Percentiles rank a stretch among this genome's conserved stretches.
phyloP scores from a whole-genome alignment of 1,140 invertebrate species.

The Microplitis mediator region DNA sequence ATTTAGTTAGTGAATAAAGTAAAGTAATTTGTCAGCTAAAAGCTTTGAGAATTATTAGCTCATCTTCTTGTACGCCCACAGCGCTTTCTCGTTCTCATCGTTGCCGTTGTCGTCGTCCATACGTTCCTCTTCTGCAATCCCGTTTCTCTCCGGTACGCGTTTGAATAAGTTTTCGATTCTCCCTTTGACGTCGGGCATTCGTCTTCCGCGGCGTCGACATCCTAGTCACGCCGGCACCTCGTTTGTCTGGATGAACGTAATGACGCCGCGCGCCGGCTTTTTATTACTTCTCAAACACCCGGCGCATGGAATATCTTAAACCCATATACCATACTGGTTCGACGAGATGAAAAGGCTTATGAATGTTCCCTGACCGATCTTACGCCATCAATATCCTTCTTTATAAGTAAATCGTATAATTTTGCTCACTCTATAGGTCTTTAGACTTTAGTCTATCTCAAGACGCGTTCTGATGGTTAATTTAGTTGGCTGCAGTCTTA shows the following conservation, averaged over 20 bases:
- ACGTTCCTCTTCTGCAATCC: conserved; percentile 11
- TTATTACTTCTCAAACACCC: conserved; percentile 42
- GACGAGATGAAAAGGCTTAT: conserved; percentile 25
- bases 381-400: conserved; percentile 16
- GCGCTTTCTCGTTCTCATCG: background rate
- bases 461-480: too few species aligned
- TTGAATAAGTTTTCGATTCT: conserved; percentile 43
- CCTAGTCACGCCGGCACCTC: conserved; percentile 39
- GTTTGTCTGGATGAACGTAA: conserved; percentile 41
- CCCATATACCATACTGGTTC: conserved; percentile 28
- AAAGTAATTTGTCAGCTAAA: background rate
- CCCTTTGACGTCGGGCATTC: conserved; percentile 40
- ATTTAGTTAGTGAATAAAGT: background rate
- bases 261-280: conserved; percentile 37
- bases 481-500: too few species aligned
- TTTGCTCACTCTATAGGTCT: background rate
- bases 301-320: conserved; percentile 41
- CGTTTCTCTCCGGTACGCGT: conserved; percentile 13
- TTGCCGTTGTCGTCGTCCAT: background rate
- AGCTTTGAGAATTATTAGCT: conserved; percentile 12
- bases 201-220: conserved; percentile 38
- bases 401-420: background rate
- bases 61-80: conserved; percentile 1
- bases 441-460: background rate
- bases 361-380: conserved; percentile 18